Base-by-base conservation (phyloP, 2,113 vertebrate species). In the Nothocercus julius region DNA sequence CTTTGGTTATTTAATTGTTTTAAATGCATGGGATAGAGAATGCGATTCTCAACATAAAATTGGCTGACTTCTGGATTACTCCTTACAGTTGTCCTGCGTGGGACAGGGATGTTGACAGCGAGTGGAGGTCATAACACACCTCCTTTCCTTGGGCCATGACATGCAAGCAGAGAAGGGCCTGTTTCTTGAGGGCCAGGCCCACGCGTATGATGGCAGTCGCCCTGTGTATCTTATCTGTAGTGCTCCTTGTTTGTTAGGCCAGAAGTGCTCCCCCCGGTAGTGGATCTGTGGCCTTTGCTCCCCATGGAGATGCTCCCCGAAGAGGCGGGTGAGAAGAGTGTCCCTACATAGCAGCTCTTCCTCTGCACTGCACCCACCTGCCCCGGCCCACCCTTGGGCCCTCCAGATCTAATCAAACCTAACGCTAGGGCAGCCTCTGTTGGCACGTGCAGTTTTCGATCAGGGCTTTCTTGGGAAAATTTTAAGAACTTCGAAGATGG, bases 391-490 rank as follows among this genome's bases (percentile, higher is more conserved):
- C n/a, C n/a, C n/a, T 40, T 67, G 25, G 12, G 18, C 30, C 20
- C 40, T 62, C 25, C 27, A 19, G 58, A 70, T 61, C 61, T 64
- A 11, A 75, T 7, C 27, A 21, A 66, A 70, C 56, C 61, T 68
- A 7, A 75, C 7, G 3, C 70, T 47, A 42, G 30, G 82, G 36
- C 61, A 82, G 45, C 34, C 17, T 87, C 72, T 81, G 61, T 72
- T 44, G 67, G 36, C 3, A 3, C 10, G 1, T 9, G 34, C 17
- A 20, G 44, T 74, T 70, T 87, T 25, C 12, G 6, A 17, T 72
- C 25, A 53, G 42, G n/a, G 67, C 49, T 74, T 95, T 49, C 92
- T 76, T 90, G 77, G 88, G 90, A 89, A 94, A 83, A 40, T 64
- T 92, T 75, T 56, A 80, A 80, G 56, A 61, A 32, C 6, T 1